phyloP scores from a whole-genome alignment of 2,888 invertebrate genomes.

The Lithophane leautieri region DNA sequence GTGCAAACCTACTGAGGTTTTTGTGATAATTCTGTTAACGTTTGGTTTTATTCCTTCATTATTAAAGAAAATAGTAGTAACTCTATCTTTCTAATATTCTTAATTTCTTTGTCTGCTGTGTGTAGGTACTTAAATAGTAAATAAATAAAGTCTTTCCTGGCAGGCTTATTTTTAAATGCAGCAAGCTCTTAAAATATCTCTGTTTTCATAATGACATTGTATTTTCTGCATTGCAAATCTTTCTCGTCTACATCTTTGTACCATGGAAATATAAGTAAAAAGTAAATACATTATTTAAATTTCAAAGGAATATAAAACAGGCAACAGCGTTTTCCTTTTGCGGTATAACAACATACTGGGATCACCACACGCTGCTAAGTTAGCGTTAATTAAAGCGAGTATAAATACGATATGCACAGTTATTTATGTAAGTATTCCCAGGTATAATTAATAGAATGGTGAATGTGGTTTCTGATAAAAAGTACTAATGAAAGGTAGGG shows the following conservation, averaged over 20 bases:
- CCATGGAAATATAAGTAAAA: not conserved
- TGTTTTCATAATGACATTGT: not conserved
- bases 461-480: not conserved
- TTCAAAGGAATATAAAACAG: conserved; percentile 14
- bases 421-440: not conserved
- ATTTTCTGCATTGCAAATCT: not conserved
- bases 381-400: conserved; percentile 1
- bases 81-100: not conserved
- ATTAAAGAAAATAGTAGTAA: not conserved
- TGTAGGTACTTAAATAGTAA: too few relatives aligned
- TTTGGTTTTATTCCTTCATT: not conserved
- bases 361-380: not conserved
- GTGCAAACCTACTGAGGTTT: not conserved
- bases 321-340: not conserved
- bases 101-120: not conserved
- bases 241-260: not conserved
- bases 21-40: not conserved
- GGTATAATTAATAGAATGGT: not conserved
- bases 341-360: not conserved
- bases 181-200: not conserved
- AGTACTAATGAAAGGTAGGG: not conserved
- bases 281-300: conserved; percentile 2
- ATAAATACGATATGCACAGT: not conserved
- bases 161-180: not conserved
- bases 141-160: too few relatives aligned